Evolutionary conservation across 2,113 vertebrate species (phyloP).

Genomic region (Podilymbus podiceps): DNA sequence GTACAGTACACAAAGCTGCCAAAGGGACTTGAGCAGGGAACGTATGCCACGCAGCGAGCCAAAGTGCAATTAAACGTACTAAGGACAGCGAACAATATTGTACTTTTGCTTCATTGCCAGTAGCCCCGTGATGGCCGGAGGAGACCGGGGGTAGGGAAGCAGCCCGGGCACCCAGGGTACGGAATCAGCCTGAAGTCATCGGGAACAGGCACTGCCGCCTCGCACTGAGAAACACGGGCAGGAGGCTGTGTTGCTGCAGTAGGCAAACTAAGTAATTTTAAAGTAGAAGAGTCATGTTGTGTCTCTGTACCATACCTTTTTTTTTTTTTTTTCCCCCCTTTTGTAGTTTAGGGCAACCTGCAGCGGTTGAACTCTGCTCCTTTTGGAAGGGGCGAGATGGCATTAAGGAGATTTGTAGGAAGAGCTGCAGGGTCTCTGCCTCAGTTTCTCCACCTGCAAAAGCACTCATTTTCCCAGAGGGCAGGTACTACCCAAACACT

Average conservation of each 20-base stretch:
- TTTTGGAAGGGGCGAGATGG: background rate
- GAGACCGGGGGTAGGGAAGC: background rate
- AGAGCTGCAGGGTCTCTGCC: background rate
- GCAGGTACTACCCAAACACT: background rate
- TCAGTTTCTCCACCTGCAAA: background rate
- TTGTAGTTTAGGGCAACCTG: background rate
- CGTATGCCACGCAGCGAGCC: background rate
- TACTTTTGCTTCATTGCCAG: background rate
- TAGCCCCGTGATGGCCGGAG: background rate
- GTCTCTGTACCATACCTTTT: background rate
- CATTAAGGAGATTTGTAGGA: background rate
- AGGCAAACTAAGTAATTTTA: background rate
- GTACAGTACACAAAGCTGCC: background rate
- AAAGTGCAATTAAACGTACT: background rate
- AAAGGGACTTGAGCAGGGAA: background rate
- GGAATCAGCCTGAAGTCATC: background rate
- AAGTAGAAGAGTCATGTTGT: background rate
- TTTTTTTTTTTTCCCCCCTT: too few species aligned
- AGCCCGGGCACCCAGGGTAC: background rate
- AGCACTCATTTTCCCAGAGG: background rate
- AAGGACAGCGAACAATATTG: background rate
- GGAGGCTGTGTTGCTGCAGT: background rate
- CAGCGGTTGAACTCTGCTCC: background rate
- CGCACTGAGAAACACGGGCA: background rate
- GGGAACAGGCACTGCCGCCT: background rate